Evolutionary conservation across 2,113 vertebrate genomes (phyloP), one percentile per base, ranked within the genome.

Genomic region (Eulemur macaco): DNA sequence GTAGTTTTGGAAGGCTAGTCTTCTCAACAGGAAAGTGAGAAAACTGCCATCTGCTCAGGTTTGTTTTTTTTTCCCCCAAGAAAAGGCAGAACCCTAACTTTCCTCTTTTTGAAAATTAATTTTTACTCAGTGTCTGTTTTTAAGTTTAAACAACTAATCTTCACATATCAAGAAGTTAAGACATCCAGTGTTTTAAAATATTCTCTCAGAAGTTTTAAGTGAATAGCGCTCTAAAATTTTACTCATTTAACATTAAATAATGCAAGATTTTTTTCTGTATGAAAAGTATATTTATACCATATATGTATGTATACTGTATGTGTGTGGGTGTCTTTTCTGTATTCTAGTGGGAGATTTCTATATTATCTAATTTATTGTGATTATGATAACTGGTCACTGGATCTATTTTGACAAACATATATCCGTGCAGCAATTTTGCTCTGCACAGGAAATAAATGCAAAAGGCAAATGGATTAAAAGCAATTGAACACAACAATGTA

Each of bases 111-210:
- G 86, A 37, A 42, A 71, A 34, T 83, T 91, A 89, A 86, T 76
- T 91, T 92, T 85, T 29, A 91, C 37, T 89, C n/a, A 71, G 10
- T 29, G 21, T 54, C 17, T 88, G n/a, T 52, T 90, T 95, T 81
- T 39, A 89, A 95, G 17, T 88, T 83, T 63, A 84, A 69, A 34
- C 6, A 60, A 29, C 21, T n/a, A 93, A 60, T 88, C 56, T 91
- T 45, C 7, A 76, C 37, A 60, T 27, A 81, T 52, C 17, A 78
- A 73, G 14, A 47, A 66, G 9, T 82, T 39, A 69, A 82, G 50
- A 81, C 20, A 73, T 20, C 6, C 23, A 78, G 6, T 58, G 34
- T 73, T 93, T 92, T 66, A 31, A 63, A 77, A 82, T 47, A 88
- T 6, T 94, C 21, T 86, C 8, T 88, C 9, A 63, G 25, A 90